These are phyloP conservation scores for Anoplolepis gracilipes DNA, from an alignment of 1,140 invertebrate species.

Conservation along the genomic window DNA sequence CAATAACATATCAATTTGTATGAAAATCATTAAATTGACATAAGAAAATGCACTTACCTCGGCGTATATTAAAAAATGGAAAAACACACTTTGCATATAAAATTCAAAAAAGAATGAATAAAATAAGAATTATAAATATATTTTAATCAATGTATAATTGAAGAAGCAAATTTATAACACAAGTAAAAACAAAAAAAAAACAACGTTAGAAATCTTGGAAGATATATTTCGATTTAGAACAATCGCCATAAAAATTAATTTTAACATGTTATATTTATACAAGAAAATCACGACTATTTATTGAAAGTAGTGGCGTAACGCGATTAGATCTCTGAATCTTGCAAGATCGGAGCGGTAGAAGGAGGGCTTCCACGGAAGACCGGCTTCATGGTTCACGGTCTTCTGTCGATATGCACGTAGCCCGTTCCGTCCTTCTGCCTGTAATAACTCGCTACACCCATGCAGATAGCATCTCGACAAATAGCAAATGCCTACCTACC, in stretches of 20 bases:
- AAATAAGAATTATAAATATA: background rate
- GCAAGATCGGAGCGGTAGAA: slow-evolving; percentile 15
- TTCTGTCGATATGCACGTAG: slow-evolving; percentile 56
- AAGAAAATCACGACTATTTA: slow-evolving; percentile 32
- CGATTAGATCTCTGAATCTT: background rate
- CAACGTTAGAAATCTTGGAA: background rate
- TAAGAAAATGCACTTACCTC: slow-evolving; percentile 19
- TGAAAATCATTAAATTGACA: slow-evolving; percentile 36
- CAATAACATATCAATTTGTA: slow-evolving; percentile 22
- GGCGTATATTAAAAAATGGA: too few species aligned
- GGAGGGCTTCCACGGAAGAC: slow-evolving; percentile 29
- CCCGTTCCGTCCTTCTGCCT: slow-evolving; percentile 64
- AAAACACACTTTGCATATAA: background rate
- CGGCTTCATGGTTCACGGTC: slow-evolving; percentile 57
- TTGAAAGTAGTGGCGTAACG: background rate
- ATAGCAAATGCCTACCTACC: slow-evolving; percentile 76
- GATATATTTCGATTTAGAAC: slow-evolving; percentile 32
- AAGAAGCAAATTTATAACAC: background rate
- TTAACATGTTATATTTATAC: background rate
- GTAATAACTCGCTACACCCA: slow-evolving; percentile 76
- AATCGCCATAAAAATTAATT: background rate
- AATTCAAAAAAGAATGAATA: background rate
- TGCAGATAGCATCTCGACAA: slow-evolving; percentile 77
- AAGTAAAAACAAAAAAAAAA: background rate
- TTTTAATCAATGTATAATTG: background rate